These are phyloP conservation scores for Antitype chi DNA, from an alignment of 2,888 invertebrate genomes.

Conservation along the genomic window DNA sequence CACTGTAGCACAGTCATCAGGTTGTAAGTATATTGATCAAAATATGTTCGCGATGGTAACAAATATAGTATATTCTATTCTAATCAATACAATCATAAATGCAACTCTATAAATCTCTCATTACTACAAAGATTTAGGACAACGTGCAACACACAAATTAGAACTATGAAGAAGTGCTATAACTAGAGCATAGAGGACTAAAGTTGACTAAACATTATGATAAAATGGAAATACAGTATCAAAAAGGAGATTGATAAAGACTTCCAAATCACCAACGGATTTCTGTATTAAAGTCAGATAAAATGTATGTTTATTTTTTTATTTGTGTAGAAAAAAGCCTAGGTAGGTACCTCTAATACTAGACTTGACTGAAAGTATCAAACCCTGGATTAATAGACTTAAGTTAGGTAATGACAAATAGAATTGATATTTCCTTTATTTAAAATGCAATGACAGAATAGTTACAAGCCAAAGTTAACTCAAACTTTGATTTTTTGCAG, in stretches of 20 bases:
- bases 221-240: not conserved
- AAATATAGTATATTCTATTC: too few relatives aligned
- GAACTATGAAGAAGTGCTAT: not conserved
- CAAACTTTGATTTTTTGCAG: not conserved
- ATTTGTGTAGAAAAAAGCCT: not conserved
- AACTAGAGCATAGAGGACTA: not conserved
- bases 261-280: too few relatives aligned
- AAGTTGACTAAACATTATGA: not conserved
- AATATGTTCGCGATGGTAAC: too few relatives aligned
- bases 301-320: not conserved
- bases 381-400: not conserved
- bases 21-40: too few relatives aligned
- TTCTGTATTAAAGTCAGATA: too few relatives aligned
- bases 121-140: not conserved
- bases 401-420: too few relatives aligned
- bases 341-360: too few relatives aligned
- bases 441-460: not conserved
- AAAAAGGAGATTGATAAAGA: not conserved
- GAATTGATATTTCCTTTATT: not conserved
- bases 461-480: not conserved
- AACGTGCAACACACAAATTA: not conserved
- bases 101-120: not conserved
- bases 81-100: too few relatives aligned
- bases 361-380: not conserved
- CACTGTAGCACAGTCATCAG: conserved; percentile 3